A percentile compares a stretch with the other conserved stretches of the same genome.
These are phyloP conservation scores for Nanorana parkeri DNA, from an alignment of 2,113 vertebrate genomes.

Conservation along the genomic window DNA sequence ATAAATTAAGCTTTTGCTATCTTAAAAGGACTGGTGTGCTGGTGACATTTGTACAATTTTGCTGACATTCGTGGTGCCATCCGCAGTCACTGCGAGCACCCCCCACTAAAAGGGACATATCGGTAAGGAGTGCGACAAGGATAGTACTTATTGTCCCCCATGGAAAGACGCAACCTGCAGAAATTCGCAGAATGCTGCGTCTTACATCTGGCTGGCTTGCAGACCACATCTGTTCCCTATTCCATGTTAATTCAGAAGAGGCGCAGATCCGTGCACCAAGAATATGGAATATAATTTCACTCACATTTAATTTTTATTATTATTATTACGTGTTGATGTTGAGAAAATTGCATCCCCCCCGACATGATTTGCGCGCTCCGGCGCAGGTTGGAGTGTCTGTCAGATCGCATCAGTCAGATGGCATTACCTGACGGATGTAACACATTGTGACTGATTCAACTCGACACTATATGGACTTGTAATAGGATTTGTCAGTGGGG, in stretches of 20 bases:
- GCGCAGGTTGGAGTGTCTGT: conserved; percentile 15
- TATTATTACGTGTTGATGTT: conserved; percentile 40
- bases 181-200: too few species aligned
- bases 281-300: neutral
- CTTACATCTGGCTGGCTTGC: too few species aligned
- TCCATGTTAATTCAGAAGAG: neutral
- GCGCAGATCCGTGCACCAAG: neutral
- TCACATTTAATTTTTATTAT: neutral
- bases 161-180: too few species aligned
- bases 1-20: too few species aligned
- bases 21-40: too few species aligned
- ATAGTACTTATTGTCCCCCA: too few species aligned
- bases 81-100: too few species aligned
- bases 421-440: neutral
- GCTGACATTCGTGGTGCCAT: too few species aligned
- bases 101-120: too few species aligned
- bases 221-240: neutral
- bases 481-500: conserved; percentile 46
- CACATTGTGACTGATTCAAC: conserved; percentile 3
- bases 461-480: conserved; percentile 29
- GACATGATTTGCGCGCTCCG: neutral
- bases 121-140: too few species aligned
- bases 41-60: too few species aligned
- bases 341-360: conserved; percentile 26
- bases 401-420: conserved; percentile 16